These are phyloP conservation scores for Gastrophysa polygoni DNA, from an alignment of 2,888 invertebrate genomes.

Conservation along the genomic window DNA sequence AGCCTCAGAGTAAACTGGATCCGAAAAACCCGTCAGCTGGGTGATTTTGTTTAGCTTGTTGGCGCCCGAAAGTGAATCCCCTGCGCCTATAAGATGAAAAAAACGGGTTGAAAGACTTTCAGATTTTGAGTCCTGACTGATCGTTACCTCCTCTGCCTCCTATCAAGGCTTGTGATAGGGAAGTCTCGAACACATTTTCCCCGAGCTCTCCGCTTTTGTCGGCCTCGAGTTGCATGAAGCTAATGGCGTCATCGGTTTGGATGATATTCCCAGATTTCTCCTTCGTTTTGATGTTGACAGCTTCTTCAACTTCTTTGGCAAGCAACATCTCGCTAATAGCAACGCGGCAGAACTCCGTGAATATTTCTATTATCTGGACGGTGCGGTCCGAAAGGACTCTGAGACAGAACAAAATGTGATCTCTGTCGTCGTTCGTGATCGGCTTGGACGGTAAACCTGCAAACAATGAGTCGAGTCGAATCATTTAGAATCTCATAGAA, in stretches of 20 bases:
- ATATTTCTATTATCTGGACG: conserved; percentile 71
- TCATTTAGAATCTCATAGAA: too few relatives aligned
- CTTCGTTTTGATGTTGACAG: conserved; percentile 66
- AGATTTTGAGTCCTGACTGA: too few relatives aligned
- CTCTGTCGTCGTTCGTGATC: conserved; percentile 95
- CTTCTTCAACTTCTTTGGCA: conserved; percentile 77
- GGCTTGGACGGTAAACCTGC: conserved; percentile 69
- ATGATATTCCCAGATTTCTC: conserved; percentile 71
- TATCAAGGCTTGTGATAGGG: conserved; percentile 87
- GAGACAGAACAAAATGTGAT: conserved; percentile 84
- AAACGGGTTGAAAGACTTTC: too few relatives aligned
- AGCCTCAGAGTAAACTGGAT: conserved; percentile 99
- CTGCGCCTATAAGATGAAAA: conserved; percentile 35
- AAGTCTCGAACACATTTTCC: conserved; percentile 92
- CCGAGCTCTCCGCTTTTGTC: conserved; percentile 62
- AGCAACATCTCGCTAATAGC: conserved; percentile 84
- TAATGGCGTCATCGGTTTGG: conserved; percentile 87
- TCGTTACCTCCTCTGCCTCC: conserved; percentile 61
- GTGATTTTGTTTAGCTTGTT: conserved; percentile 75
- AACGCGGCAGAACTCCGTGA: conserved; percentile 74
- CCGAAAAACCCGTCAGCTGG: conserved; percentile 96
- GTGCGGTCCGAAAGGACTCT: conserved; percentile 74
- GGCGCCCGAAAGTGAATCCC: conserved; percentile 37
- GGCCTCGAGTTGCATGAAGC: conserved; percentile 77
- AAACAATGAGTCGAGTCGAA: too few relatives aligned